Base-by-base conservation (phyloP, 1,140 invertebrate genomes). In the Brachionus sp. region DNA sequence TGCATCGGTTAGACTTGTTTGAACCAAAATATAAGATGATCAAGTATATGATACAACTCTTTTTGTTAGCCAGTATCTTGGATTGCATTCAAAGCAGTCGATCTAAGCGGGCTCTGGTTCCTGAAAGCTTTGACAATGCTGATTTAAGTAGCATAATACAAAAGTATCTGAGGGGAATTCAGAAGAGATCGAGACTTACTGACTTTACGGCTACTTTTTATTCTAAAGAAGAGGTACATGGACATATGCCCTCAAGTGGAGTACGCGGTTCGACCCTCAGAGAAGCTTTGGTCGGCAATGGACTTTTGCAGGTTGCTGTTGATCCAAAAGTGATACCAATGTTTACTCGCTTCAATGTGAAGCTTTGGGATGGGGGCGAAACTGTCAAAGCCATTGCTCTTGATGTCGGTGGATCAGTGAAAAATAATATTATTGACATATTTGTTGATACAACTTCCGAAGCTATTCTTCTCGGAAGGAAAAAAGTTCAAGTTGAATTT, bases 311-410 rank as follows among this genome's bases (percentile, higher is more conserved):
- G 44, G 70, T 75, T 25, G 70, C 70, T 25, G 70, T 75, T 46
- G 70, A 75, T 35, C 70, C 70, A 9, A 75, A 75, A 46, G 33
- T 75, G 13, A 75, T 75, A 35, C 70, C 70, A 29, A 46, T 75
- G 42, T 75, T 46, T 23, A 75, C 70, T 23, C 39, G 70, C 13
- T 75, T 75, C 13, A 50, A 75, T 75, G 70, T 75, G 0, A 75
- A 33, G 25, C 44, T 75, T 29, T 75, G 70, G 70, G 70, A 75
- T 25, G 42, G 42, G 9, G 70, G 70, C 19, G 70, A 75, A 5
- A 44, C 9, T 25, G 70, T 75, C n/a, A 44, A 44, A 50, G 70
- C 70, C 12, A 75, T 75, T 29, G 70, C 70, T 10, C 25, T 75
- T 25, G 70, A 75, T 50, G 42, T 46, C 13, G 70, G 70, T 50